Evolutionary conservation across 2,797 vertebrate species (phyloP).

Genomic region (Meda fulgida): DNA sequence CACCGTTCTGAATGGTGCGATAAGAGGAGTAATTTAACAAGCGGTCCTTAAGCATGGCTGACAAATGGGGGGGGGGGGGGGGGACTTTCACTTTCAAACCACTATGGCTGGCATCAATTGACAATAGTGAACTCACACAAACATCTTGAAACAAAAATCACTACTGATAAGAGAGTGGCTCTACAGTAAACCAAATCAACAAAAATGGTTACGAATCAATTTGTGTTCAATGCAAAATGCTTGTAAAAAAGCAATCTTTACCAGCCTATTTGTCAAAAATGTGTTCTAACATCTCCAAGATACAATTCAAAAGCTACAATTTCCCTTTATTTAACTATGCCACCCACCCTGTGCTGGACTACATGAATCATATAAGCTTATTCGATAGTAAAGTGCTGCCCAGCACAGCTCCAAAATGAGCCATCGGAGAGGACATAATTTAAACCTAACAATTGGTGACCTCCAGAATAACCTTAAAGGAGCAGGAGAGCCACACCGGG

Average conservation of each 20-base stretch:
- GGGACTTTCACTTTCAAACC: not conserved
- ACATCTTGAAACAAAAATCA: slow-evolving; percentile 26
- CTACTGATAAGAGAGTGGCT: not conserved
- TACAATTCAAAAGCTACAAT: slow-evolving; percentile 48
- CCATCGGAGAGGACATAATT: slow-evolving; percentile 27
- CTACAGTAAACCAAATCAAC: slow-evolving; percentile 5
- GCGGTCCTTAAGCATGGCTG: not conserved
- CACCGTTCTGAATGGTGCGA: not conserved
- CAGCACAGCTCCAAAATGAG: slow-evolving; percentile 39
- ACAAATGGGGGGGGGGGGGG: not conserved
- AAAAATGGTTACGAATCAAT: not conserved
- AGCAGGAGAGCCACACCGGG: not conserved
- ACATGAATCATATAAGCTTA: slow-evolving; percentile 39
- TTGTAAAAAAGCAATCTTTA: not conserved
- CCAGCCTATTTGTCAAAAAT: not conserved
- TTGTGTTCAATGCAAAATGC: not conserved
- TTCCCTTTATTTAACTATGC: slow-evolving; percentile 42
- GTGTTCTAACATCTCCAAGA: slow-evolving; percentile 31
- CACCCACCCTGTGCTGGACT: slow-evolving; percentile 40
- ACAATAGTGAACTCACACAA: not conserved
- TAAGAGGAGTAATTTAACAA: slow-evolving; percentile 20
- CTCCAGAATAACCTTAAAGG: slow-evolving; percentile 27
- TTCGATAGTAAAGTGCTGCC: slow-evolving; percentile 30
- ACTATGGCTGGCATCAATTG: not conserved
- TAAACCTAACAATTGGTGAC: slow-evolving; percentile 40